Base-by-base conservation (phyloP, 1,140 invertebrate species). In the Lineus longissimus region DNA sequence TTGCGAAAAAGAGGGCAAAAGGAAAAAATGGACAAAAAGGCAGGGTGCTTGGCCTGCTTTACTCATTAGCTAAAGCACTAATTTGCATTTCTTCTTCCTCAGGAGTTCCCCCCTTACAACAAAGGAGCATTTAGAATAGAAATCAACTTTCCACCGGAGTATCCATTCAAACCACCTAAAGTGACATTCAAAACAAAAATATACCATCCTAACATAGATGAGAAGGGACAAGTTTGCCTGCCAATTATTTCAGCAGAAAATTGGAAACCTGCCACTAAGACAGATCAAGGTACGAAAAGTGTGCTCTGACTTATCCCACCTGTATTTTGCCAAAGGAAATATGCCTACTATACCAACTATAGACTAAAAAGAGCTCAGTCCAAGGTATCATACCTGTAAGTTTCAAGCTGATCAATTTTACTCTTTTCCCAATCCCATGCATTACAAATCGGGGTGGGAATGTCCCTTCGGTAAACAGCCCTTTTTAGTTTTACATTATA, bases 91-190 rank as follows among this genome's bases (percentile, higher is more conserved):
- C 25, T 64, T 62, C 47, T 55, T 84, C 76, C 83, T 22, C 70
- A 96, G 93, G 94, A 98, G 76, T 94, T 93, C 85, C 87, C 93
- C 67, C 95, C 97, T 0, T 99, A 97, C 83, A 98, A 97, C 78
- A 98, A 98, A 88, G 97, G 97, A 70, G 96, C 96, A 63, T 99
- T 99, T 85, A 88, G 91, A 73, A 96, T 99, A 81, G 93, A 96
- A 84, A 97, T 99, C 62, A 93, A 94, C 79, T 99, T 98, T 80
- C 97, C 97, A 58, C 93, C 95, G 51, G 97, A 99, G 79, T 99
- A 99, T 85, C 97, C 97, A n/a, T 99, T 99, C 79, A 99, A 99
- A 81, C 96, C 97, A 60, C 97, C 97, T 63, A 97, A 96, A 85
- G 94, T 98, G 76, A 93, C 89, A 76, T 99, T 99, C 81, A 95